Evolutionary conservation across 1,140 invertebrate species (phyloP), one percentile per base, ranked within the genome.

Genomic region (Leptestheria dahalacensis): DNA sequence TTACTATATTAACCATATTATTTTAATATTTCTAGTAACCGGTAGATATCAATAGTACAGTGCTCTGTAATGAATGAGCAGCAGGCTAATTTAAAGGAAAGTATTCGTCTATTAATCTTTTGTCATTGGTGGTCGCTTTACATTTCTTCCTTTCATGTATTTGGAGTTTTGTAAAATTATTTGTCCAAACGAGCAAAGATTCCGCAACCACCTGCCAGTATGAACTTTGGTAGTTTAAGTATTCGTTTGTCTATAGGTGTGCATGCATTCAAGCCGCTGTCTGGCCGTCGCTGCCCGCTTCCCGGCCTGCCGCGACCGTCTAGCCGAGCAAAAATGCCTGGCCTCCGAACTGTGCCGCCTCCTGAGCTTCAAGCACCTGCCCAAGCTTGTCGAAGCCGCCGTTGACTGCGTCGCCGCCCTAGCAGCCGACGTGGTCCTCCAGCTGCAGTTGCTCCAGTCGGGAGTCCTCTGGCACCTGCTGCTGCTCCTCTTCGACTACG

Each of bases 251-350:
- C 0, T 26, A 1, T 83, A 91, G 78, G 94, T 99, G 64, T 97
- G 94, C 69, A 83, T 81, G 26, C 85, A 98, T 71, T 85, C 95
- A 58, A 87, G 89, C 1, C 79, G 81, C 57, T 97, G 92, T 72
- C 97, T 94, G 69, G 82, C 88, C 12, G 93, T 97, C 3, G 91
- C 94, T 3, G 91, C 93, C n/a, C 81, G 84, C 64, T 99, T 99
- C 75, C 81, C 86, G 64, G 82, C 80, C 46, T 99, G 94, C 71
- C 77, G 93, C 63, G 84, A 87, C 66, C 85, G 85, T 66, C 84
- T 91, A 62, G 85, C 94, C 6, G 85, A 89, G 68, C 79, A 95
- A 74, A 84, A 88, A 9, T 79, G 84, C 64, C 75, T 99, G 20
- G 81, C 95, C 41, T 81, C 83, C 59, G 91, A 97, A 75, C 73